A percentile compares a stretch with the other conserved stretches of the same genome.
These are phyloP conservation scores for Mythimna pallens DNA, from an alignment of 2,888 invertebrate genomes.

Conservation along the genomic window DNA sequence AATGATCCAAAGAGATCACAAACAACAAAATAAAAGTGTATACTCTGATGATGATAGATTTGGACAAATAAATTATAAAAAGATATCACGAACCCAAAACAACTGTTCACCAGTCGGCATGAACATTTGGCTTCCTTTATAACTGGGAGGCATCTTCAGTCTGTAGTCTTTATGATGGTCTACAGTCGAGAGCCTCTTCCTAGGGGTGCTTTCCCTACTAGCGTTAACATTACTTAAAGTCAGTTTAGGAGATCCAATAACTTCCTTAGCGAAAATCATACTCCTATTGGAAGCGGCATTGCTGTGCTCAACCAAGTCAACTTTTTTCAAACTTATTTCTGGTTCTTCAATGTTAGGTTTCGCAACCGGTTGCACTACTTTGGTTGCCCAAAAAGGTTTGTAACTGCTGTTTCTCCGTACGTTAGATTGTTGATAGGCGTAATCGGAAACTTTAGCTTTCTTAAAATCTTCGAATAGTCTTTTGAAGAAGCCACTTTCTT, in stretches of 20 bases:
- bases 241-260: slow-evolving; percentile 71
- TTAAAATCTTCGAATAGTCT: slow-evolving; percentile 80
- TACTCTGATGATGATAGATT: no score
- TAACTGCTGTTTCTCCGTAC: slow-evolving; percentile 79
- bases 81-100: slow-evolving; percentile 82
- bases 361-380: slow-evolving; percentile 65
- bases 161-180: slow-evolving; percentile 74
- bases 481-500: slow-evolving; percentile 73
- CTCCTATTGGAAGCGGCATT: slow-evolving; percentile 69
- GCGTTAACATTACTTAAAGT: slow-evolving; percentile 53
- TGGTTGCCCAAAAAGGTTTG: slow-evolving; percentile 84
- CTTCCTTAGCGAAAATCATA: slow-evolving; percentile 69
- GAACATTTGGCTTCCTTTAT: slow-evolving; percentile 82
- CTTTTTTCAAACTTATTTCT: slow-evolving; percentile 42
- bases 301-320: slow-evolving; percentile 62
- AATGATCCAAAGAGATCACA: background rate
- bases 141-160: slow-evolving; percentile 75
- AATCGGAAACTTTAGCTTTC: slow-evolving; percentile 82
- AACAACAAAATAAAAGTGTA: background rate
- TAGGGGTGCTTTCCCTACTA: slow-evolving; percentile 46
- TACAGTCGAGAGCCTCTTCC: slow-evolving; percentile 71
- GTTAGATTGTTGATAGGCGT: slow-evolving; percentile 78
- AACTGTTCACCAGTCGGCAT: slow-evolving; percentile 85
- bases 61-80: slow-evolving; percentile 5
- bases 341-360: slow-evolving; percentile 43